A percentile compares a stretch with the other conserved stretches of the same genome.
Evolutionary conservation across 2,113 vertebrate species (phyloP).

Genomic region (Hemicordylus capensis): DNA sequence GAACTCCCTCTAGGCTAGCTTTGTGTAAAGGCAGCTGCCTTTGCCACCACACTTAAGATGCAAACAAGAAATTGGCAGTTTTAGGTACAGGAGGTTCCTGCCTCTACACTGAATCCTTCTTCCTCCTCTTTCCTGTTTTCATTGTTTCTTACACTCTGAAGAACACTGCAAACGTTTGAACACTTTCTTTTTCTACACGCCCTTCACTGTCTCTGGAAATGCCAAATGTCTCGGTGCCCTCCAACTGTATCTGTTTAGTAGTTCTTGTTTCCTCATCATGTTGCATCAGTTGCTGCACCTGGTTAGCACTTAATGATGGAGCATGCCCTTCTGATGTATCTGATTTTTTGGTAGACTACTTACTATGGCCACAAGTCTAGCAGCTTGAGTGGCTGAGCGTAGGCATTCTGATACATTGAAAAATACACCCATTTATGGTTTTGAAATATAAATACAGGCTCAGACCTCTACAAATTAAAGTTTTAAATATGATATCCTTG

Average conservation of each 20-base stretch:
- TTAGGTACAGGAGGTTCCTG: slow-evolving; percentile 25
- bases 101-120: neutral
- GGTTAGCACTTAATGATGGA: too few species aligned
- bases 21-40: slow-evolving; percentile 8
- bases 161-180: too few species aligned
- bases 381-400: neutral
- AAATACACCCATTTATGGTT: neutral
- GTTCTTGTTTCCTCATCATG: too few species aligned
- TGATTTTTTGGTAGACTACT: neutral
- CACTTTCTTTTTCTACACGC: neutral
- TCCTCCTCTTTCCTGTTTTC: neutral
- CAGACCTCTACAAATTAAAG: neutral
- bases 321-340: neutral
- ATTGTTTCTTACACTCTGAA: too few species aligned
- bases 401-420: neutral
- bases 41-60: slow-evolving; percentile 13
- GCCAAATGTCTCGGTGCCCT: neutral
- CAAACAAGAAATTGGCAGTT: slow-evolving; percentile 19
- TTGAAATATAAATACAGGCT: neutral
- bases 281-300: too few species aligned
- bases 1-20: slow-evolving; percentile 12
- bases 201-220: neutral
- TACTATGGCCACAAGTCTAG: neutral
- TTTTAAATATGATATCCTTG: neutral
- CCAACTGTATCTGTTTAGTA: neutral